Evolutionary conservation across 2,888 invertebrate species (phyloP).

Genomic region (Andrena chrysosceles): DNA sequence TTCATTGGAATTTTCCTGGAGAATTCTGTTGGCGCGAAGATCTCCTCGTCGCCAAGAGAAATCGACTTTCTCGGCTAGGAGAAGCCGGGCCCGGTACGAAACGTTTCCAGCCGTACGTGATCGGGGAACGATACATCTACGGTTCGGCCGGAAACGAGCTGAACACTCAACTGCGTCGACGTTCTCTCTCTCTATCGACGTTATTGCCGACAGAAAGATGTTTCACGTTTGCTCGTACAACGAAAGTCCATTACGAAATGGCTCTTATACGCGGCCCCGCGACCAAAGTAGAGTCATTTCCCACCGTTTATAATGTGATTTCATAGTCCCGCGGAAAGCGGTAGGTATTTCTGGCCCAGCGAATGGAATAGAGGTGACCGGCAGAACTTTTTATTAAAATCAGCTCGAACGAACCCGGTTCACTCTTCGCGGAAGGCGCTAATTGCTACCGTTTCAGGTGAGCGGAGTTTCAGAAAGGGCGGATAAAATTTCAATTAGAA

Average conservation of each 20-base stretch:
- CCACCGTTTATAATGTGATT: conserved; percentile 10
- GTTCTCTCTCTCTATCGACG: conserved; percentile 50
- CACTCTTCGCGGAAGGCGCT: background rate
- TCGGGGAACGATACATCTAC: conserved; percentile 70
- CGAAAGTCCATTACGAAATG: conserved; percentile 72
- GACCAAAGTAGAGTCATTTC: conserved; percentile 41
- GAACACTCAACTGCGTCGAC: conserved; percentile 42
- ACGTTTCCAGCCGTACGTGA: conserved; percentile 66
- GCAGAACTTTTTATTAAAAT: background rate
- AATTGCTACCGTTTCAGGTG: conserved; percentile 5
- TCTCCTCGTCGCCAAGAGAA: conserved; percentile 33
- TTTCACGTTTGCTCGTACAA: conserved; percentile 63
- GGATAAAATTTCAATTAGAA: conserved; percentile 37
- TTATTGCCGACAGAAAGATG: conserved; percentile 69
- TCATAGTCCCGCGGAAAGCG: conserved; percentile 1
- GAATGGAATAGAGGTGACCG: background rate
- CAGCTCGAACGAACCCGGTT: background rate
- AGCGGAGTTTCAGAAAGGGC: background rate
- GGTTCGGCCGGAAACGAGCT: conserved; percentile 54
- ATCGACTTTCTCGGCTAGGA: conserved; percentile 17
- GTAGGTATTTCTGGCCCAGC: no score
- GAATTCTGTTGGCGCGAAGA: conserved; percentile 17
- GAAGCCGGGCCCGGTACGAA: conserved; percentile 47
- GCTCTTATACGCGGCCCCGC: conserved; percentile 33
- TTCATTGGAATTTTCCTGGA: conserved; percentile 11